Conservation (phyloP, 2,113 vertebrate genomes). For the Eonycteris spelaea region DNA sequence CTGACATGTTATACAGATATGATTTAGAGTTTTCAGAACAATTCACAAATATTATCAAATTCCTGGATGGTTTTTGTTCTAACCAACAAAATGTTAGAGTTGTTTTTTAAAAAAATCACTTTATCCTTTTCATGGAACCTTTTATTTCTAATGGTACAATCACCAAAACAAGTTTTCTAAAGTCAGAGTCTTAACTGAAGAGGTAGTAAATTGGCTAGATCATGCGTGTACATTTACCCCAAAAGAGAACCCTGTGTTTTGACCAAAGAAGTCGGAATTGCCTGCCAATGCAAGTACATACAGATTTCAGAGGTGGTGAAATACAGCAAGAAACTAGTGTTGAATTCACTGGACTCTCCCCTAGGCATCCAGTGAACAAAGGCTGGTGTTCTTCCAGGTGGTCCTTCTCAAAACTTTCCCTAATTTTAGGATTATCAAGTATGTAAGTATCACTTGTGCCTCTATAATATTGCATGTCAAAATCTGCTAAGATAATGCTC, state of each 20-base stretch:
- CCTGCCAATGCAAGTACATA: not conserved
- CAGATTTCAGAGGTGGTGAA: not conserved
- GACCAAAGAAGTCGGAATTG: not conserved
- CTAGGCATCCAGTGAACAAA: not conserved
- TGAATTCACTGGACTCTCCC: not conserved
- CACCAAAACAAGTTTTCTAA: not conserved
- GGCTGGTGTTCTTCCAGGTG: not conserved
- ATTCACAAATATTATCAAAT: not conserved
- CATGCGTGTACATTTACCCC: not conserved
- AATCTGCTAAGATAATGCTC: not conserved
- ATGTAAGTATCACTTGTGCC: not conserved
- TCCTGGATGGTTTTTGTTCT: not conserved
- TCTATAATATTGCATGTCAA: not conserved
- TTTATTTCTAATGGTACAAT: not conserved
- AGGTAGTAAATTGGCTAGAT: not conserved
- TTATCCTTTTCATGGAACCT: not conserved
- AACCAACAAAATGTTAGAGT: not conserved
- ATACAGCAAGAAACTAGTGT: not conserved
- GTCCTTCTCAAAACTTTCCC: not conserved
- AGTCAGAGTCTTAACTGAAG: not conserved
- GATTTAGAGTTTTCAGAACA: not conserved
- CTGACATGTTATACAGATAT: not conserved
- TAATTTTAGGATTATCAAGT: not conserved
- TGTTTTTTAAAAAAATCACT: not conserved
- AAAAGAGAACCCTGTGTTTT: not conserved